These are phyloP conservation scores for Zoanthus gigantus DNA, from an alignment of 92 coral and sea anemone species.

Conservation along the genomic window DNA sequence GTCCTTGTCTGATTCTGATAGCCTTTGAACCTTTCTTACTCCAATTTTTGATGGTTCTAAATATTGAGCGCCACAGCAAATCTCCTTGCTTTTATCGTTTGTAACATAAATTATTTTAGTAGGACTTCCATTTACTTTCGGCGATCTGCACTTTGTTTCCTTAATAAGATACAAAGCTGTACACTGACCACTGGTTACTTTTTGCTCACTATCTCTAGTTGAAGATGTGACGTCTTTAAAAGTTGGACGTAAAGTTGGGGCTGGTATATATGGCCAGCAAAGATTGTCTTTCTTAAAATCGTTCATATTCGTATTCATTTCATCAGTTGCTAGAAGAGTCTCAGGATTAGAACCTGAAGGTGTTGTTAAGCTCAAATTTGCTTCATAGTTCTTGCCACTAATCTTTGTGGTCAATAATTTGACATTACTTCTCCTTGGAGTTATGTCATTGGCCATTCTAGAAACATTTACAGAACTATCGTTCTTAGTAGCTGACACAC, in stretches of 20 bases:
- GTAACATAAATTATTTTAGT: conserved; percentile 29
- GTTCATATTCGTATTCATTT: background rate
- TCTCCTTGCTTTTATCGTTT: background rate
- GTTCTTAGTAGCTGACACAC: background rate
- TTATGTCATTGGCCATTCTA: background rate
- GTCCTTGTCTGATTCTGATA: background rate
- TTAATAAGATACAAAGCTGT: conserved; percentile 20
- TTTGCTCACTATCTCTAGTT: background rate
- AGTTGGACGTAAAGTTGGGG: background rate
- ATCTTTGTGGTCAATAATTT: background rate
- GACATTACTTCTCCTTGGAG: background rate
- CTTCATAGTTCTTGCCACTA: background rate
- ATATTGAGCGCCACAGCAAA: background rate
- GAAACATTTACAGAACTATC: background rate
- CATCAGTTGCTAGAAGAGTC: background rate
- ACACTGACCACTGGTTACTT: too few species aligned
- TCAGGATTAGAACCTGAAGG: background rate
- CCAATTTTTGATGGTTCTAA: background rate
- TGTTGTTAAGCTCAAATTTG: background rate
- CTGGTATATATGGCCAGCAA: background rate
- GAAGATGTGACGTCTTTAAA: background rate
- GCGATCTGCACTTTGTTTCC: background rate
- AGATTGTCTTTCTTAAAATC: background rate
- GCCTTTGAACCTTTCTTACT: background rate
- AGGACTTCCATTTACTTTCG: conserved; percentile 11